Percentiles rank a stretch among this genome's conserved stretches.
Evolutionary conservation across 2,888 invertebrate species (phyloP).

Genomic region (Ectemnius cavifrons): DNA sequence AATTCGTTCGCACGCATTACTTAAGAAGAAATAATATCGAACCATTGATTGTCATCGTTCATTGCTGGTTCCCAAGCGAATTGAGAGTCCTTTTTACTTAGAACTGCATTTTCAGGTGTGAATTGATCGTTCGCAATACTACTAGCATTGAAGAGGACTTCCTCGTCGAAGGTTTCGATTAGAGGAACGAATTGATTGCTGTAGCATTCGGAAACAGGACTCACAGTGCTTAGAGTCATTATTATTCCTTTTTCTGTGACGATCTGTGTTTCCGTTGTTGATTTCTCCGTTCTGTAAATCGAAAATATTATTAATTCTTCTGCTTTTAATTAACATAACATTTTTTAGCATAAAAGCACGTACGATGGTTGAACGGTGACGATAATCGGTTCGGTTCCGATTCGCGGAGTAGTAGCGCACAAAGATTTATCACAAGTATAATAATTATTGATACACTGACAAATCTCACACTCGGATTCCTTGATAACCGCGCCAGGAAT

Average conservation of each 20-base stretch:
- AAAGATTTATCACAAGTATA: conserved; percentile 83
- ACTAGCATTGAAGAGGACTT: conserved; percentile 81
- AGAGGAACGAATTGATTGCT: conserved; percentile 75
- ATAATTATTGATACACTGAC: conserved; percentile 89
- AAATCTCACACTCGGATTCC: conserved; percentile 84
- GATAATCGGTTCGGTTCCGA: conserved; percentile 5
- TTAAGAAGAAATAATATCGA: conserved; percentile 8
- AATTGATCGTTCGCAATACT: conserved; percentile 79
- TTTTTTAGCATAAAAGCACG: no score
- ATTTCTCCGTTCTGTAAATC: neutral
- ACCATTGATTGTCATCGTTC: conserved; percentile 82
- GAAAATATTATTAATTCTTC: no score
- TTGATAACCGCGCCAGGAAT: conserved; percentile 85
- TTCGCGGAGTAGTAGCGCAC: conserved; percentile 25
- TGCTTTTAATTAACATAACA: no score
- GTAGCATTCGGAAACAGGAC: conserved; percentile 79
- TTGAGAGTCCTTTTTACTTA: conserved; percentile 75
- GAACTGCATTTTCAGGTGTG: conserved; percentile 80
- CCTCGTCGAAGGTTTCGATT: conserved; percentile 35
- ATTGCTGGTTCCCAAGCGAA: conserved; percentile 83
- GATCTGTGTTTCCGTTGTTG: neutral
- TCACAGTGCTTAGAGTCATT: conserved; percentile 65
- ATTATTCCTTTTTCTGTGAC: conserved; percentile 14
- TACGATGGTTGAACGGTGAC: neutral
- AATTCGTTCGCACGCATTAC: no score